Base-by-base conservation (phyloP, 1,140 invertebrate genomes). In the Thaumetopoea pityocampa region DNA sequence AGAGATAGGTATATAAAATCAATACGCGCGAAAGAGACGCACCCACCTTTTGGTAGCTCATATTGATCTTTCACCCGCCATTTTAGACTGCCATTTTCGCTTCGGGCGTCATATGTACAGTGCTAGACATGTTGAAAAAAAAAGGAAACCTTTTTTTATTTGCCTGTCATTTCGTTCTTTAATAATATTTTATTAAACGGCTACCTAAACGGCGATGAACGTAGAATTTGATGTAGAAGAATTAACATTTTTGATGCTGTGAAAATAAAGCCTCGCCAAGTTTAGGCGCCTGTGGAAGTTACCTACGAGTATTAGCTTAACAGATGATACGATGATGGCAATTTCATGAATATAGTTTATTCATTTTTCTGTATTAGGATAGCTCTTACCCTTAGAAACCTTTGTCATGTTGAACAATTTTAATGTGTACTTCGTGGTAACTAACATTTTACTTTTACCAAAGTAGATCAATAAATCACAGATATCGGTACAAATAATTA, bases 61-160 rank as follows among this genome's bases (percentile, higher is more conserved):
- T 83, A 83, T 83, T 81, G 79, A 83, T 83, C 77, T 83, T 80
- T 79, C 74, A 79, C 66, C 73, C 76, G 77, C 79, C 79, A 83
- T 83, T 80, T 82, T 80, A 69, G 61, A 56, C 50, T 68, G 63
- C 67, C 76, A 77, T 80, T 80, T 78, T 79, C 67, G 66, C 74
- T 72, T 51, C 62, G 60, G 57, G 72, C 74, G 67, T 69, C 70
- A 69, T 70, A 68, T 72, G 65, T 70, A 80, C 56, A 55, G 43
- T 50, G 32, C 64, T 52, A 28, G 47, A 12, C 29, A 27, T 30
- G 30, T 58, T 58, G 60, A 69, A 79, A 67, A 73, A 80, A 67
- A 52, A 66, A 50, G 44, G 61, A 61, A 43, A 43, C 33, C 29
- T 60, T 48, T 58, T 68, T 73, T 72, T 68, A 76, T 67, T 70